Evolutionary conservation across 2,113 vertebrate species (phyloP), one percentile per base, ranked within the genome.

Genomic region (Perca flavescens): DNA sequence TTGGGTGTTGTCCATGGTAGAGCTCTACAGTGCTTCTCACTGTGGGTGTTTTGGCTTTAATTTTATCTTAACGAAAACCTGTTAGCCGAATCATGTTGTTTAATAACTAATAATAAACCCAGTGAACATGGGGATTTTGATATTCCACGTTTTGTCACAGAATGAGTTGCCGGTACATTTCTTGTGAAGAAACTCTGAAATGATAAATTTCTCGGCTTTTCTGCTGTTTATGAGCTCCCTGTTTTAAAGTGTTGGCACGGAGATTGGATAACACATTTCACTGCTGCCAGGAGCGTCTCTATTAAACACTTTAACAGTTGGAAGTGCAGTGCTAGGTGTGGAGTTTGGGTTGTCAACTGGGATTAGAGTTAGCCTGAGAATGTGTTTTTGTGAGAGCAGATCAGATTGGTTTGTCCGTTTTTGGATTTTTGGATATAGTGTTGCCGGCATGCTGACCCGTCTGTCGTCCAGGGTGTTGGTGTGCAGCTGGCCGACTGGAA

Each of bases 181-280:
- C n/a, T 28, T 46, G 67, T 50, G 65, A 47, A 75, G 52, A 31
- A 79, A 56, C 36, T 4, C 54, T 72, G 5, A 43, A 36, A 50
- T 61, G 11, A 62, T 69, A 65, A 1, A 40, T 56, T 73, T 74
- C 64, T 86, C 22, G 15, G 58, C 17, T 64, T 47, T 50, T 79
- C 63, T 64, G 63, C 21, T 52, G 47, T 77, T 88, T 71, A 85
- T 5, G 25, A 74, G 73, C 57, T 90, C 87, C 70, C 65, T 80
- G 69, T 66, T 77, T 77, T 47, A 31, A 70, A 70, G 21, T 9
- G 28, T 6, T 77, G 75, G 73, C 76, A 69, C 7, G 3, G 63
- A 2, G 22, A n/a, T 78, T 73, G n/a, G 49, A 75, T 75, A 5
- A 69, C 64, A 65, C 7, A 21, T 50, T 80, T 85, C 56, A 53